Base-by-base conservation (phyloP, 1,140 invertebrate species). In the Drosophila bipectinata region DNA sequence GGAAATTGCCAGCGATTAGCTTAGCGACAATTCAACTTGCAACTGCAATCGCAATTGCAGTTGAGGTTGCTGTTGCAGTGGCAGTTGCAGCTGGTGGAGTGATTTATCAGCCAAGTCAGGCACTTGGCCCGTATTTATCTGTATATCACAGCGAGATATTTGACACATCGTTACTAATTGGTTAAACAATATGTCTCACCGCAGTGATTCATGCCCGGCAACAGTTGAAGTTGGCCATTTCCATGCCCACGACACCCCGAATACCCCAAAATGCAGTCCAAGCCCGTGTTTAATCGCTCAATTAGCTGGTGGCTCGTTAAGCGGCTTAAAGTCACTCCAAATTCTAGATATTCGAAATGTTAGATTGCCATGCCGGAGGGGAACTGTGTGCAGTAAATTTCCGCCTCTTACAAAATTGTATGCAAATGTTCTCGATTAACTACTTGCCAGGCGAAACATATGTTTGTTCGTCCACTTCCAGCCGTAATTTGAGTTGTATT, bases 141-240 rank as follows among this genome's bases (percentile, higher is more conserved):
- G 66, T 58, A 77, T 45, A 71, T 62, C 62, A 59, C 37, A 63
- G 61, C 56, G 59, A 34, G 63, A 83, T 67, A 85, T 77, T 87
- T 87, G 77, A 84, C 81, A 84, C 81, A 68, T 87, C 60, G 60
- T 87, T 81, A 81, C 82, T 84, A 84, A 84, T 84, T 76, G 75
- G 77, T 66, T 77, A 87, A 81, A 87, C 73, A 84, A 84, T 62
- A 74, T 85, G 82, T 74, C 76, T 77, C 78, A 77, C 21, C 21
- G 47, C 49, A n/a, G 71, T 69, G 67, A 73, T 73, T 48, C 49
- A 56, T 34, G 26, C 41, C 51, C 39, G 48, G 52, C 26, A 30
- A 28, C 71, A 64, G 54, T 57, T 57, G 44, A 55, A 52, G 39
- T 52, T 61, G 37, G 48, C 41, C 5, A 44, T 44, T 12, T 12